A percentile compares a stretch with the other conserved stretches of the same genome.
phyloP scores from a whole-genome alignment of 1,140 invertebrate species.

The Tetramorium simillimum region DNA sequence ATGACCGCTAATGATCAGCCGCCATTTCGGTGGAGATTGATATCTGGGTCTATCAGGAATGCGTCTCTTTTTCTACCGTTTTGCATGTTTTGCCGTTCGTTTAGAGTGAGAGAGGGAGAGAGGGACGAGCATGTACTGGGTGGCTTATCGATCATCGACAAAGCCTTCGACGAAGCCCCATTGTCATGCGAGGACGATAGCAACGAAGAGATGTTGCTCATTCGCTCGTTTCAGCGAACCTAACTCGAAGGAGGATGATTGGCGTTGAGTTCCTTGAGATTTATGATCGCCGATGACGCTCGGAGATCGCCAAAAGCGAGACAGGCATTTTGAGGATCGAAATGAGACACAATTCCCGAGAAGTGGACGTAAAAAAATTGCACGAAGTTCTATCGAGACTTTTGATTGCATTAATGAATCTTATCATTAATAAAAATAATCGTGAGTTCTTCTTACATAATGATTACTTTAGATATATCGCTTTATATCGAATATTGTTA shows the following conservation, averaged over 20 bases:
- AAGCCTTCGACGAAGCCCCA: constrained; percentile 54
- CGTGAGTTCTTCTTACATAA: too few species aligned
- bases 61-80: constrained; percentile 21
- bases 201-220: constrained; percentile 65
- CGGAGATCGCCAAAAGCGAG: constrained; percentile 60
- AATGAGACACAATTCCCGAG: not conserved
- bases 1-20: constrained; percentile 33
- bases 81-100: constrained; percentile 20
- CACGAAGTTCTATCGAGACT: not conserved
- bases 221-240: constrained; percentile 64
- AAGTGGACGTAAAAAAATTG: not conserved
- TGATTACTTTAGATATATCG: too few species aligned
- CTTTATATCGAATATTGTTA: too few species aligned
- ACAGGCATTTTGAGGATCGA: not conserved
- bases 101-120: not conserved
- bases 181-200: constrained; percentile 55
- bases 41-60: constrained; percentile 31
- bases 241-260: constrained; percentile 76
- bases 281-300: constrained; percentile 77
- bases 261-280: constrained; percentile 80
- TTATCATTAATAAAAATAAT: too few species aligned
- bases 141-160: constrained; percentile 72
- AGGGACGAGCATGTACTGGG: not conserved
- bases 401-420: not conserved
- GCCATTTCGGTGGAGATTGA: constrained; percentile 59